Evolutionary conservation across 2,888 invertebrate genomes (phyloP).

Genomic region (Tanytarsus gracilentus): DNA sequence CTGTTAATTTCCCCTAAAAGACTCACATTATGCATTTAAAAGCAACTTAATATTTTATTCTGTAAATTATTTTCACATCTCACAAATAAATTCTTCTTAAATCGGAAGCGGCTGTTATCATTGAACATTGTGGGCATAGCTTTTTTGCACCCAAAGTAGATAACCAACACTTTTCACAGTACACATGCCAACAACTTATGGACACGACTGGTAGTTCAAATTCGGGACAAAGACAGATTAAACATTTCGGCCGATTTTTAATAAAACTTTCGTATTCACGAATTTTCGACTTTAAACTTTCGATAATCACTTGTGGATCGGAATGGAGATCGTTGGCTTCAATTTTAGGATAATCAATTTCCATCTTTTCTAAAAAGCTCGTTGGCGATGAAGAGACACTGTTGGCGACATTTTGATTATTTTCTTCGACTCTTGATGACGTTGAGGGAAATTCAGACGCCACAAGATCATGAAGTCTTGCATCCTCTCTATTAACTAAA

Average conservation of each 20-base stretch:
- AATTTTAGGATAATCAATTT: neutral
- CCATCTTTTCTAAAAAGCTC: slow-evolving; percentile 1
- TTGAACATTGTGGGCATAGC: slow-evolving; percentile 89
- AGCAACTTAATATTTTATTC: neutral
- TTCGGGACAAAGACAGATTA: slow-evolving; percentile 73
- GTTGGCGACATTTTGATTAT: slow-evolving; percentile 20
- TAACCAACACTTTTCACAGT: slow-evolving; percentile 77
- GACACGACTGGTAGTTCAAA: slow-evolving; percentile 83
- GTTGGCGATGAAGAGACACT: slow-evolving; percentile 1
- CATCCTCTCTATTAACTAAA: slow-evolving; percentile 42
- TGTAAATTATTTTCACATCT: slow-evolving; percentile 33
- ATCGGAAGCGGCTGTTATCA: slow-evolving; percentile 82
- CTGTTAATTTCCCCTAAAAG: neutral
- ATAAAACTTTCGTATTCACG: slow-evolving; percentile 61
- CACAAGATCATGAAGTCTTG: slow-evolving; percentile 39
- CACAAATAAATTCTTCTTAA: slow-evolving; percentile 82
- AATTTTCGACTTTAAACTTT: slow-evolving; percentile 67
- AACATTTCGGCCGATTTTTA: slow-evolving; percentile 65
- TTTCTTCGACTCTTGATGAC: slow-evolving; percentile 5
- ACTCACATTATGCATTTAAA: too few species aligned
- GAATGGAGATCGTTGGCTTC: neutral
- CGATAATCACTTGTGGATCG: slow-evolving; percentile 44
- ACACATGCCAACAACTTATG: slow-evolving; percentile 94
- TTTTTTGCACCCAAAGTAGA: slow-evolving; percentile 74
- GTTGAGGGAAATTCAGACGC: slow-evolving; percentile 31